Base-by-base conservation (phyloP, 1,140 invertebrate species). In the Phortica variegata region DNA sequence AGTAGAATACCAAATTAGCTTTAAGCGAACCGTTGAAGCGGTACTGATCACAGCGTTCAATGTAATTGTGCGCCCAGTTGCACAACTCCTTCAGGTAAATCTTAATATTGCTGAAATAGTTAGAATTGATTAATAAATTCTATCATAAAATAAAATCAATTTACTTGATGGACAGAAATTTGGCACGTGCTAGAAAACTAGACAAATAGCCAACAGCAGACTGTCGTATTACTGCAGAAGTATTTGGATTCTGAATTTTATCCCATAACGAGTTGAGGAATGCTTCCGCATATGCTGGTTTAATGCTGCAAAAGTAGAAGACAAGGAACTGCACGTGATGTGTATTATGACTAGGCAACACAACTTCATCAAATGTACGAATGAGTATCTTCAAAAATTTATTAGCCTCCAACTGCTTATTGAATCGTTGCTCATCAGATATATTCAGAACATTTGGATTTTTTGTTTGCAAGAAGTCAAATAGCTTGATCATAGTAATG, bases 1-100 rank as follows among this genome's bases (percentile, higher is more conserved):
- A 84, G 74, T 95, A 94, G 77, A 97, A 97, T 1, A 93, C 85
- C 20, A 82, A 80, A 74, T 97, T 93, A 3, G 85, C 81, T 66
- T 84, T 83, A 2, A 79, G 50, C 53, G 82, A 81, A 42, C 78
- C 72, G 68, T 82, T 78, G 9, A 65, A 57, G 43, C 56, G 61
- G 39, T 58, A 61, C 29, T 61, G 54, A 59, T 85, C 82, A 52
- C 82, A 81, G 50, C 75, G 80, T 29, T 80, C 77, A 13, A 92
- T 86, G 63, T 94, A 93, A 37, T 73, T 69, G 59, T 91, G 87
- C 33, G 89, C 82, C 89, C 89, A 93, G 7, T 77, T 74, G 19
- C 81, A 75, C 65, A 93, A 81, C 60, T 86, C 78, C 32, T 79
- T 79, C 2, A 92, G 62, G 18, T 82, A 83, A 8, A 76, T 77